Percentiles rank a stretch among this genome's conserved stretches.
phyloP scores from a whole-genome alignment of 2,797 vertebrate genomes.

The Aplochiton taeniatus region DNA sequence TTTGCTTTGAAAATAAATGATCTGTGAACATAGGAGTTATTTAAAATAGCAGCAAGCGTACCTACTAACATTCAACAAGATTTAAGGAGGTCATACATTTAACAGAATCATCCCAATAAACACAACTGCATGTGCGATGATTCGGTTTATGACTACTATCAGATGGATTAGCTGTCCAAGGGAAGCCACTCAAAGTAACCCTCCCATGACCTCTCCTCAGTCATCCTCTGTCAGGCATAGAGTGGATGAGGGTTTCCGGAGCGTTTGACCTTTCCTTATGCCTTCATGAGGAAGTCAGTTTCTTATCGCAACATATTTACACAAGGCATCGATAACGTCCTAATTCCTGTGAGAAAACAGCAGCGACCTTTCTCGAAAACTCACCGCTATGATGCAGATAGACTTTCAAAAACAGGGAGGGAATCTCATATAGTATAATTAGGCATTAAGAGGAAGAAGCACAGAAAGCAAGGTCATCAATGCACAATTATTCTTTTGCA shows the following conservation, averaged over 20 bases:
- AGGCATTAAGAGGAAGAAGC: neutral
- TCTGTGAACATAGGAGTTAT: no score
- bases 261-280: neutral
- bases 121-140: no score
- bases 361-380: slow-evolving; percentile 29
- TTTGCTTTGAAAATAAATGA: no score
- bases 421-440: neutral
- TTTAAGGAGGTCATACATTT: no score
- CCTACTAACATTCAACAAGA: no score
- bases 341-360: slow-evolving; percentile 3
- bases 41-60: no score
- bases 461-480: neutral
- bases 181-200: no score
- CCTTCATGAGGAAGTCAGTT: neutral
- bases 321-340: slow-evolving; percentile 19
- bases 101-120: no score
- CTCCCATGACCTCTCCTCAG: no score
- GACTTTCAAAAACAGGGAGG: neutral
- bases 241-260: neutral
- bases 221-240: no score
- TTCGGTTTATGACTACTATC: no score
- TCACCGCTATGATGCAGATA: neutral
- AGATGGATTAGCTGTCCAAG: no score
- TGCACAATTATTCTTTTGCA: neutral
- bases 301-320: neutral